Evolutionary conservation across 2,113 vertebrate genomes (phyloP), one percentile per base, ranked within the genome.

Genomic region (Thoracochromis brauschi): DNA sequence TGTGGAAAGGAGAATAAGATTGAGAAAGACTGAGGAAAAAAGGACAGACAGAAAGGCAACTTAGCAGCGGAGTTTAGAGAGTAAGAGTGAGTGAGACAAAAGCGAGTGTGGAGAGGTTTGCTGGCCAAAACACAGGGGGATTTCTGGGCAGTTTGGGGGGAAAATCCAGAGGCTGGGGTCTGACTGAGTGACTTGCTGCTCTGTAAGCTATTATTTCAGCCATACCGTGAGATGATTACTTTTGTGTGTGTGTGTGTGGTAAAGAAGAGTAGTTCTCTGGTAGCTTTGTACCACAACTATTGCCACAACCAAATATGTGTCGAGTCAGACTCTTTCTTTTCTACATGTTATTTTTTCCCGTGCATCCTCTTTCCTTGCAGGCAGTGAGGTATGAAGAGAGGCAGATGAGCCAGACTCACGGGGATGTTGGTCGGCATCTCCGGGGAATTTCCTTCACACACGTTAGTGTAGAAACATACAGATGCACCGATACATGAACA

Each of bases 101-200:
- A 51, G 49, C 3, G 14, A 73, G 63, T 24, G 63, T 57, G 78
- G 55, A 80, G 82, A 80, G 89, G 71, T 85, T 33, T 35, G 9
- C 21, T 35, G 85, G 88, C 94, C 88, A 92, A 89, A 93, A 90
- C 93, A 81, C 88, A 73, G 78, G 85, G 60, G 90, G 89, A 93
- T 94, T 93, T 94, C 84, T 93, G 93, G 93, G 81, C 88, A 87
- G 85, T 91, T 90, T 91, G 26, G 33, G 91, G 81, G 87, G 88
- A n/a, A 84, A 93, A 88, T 82, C 53, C 79, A 26, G 89, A 83
- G 84, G 81, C 55, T 21, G 35, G 82, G 90, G 91, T 94, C 87
- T 84, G 85, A 84, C 83, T 78, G 63, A 47, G 85, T 82, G 53
- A 85, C 85, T 83, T 9, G n/a, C 85, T 78, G 85, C 85, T 90